These are phyloP conservation scores for Octomys mimax DNA, from an alignment of 2,797 vertebrate genomes.

Conservation along the genomic window DNA sequence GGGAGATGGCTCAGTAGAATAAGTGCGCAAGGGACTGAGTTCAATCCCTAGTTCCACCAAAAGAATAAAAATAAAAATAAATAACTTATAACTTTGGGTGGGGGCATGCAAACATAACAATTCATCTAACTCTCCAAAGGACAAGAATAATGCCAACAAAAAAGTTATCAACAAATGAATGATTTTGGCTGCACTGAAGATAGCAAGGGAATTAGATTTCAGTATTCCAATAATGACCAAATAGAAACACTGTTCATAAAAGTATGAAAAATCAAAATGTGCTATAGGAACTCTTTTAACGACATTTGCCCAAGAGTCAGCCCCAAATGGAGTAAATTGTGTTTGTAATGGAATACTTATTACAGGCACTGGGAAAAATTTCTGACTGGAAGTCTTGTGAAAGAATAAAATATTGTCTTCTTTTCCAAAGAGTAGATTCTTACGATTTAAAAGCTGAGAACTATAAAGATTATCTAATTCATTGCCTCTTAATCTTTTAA, in stretches of 20 bases:
- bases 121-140: conserved; percentile 15
- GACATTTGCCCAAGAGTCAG: conserved; percentile 14
- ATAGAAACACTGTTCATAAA: background rate
- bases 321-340: conserved; percentile 23
- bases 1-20: no score
- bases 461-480: conserved; percentile 66
- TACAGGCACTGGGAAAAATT: conserved; percentile 32
- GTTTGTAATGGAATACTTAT: conserved; percentile 33
- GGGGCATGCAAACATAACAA: background rate
- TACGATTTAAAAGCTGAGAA: conserved; percentile 61
- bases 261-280: background rate
- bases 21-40: no score
- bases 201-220: conserved; percentile 5
- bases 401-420: conserved; percentile 58
- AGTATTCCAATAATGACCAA: background rate
- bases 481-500: conserved; percentile 65
- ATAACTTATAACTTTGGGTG: no score
- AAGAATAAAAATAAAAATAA: no score
- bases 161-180: conserved; percentile 14
- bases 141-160: background rate
- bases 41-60: no score
- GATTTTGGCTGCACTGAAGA: background rate
- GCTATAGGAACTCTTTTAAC: background rate
- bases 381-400: background rate
- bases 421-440: conserved; percentile 55